Evolutionary conservation across 1,140 invertebrate genomes (phyloP).

Genomic region (Cephus cinctus): DNA sequence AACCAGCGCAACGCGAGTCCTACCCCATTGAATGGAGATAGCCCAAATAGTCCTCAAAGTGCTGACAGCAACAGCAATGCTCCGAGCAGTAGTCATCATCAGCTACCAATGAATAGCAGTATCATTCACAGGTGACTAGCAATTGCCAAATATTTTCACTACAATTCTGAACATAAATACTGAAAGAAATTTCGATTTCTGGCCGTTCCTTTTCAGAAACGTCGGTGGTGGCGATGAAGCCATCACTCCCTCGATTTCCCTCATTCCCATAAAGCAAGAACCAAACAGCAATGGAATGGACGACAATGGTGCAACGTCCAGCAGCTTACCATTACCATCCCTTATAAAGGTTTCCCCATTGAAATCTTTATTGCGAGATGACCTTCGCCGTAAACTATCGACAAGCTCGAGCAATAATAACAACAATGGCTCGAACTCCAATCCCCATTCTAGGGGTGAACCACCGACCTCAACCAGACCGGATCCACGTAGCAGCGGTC

Average conservation of each 20-base stretch:
- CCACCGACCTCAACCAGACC: conserved; percentile 53
- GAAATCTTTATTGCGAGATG: conserved; percentile 78
- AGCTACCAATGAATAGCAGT: conserved; percentile 42
- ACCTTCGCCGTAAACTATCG: conserved; percentile 73
- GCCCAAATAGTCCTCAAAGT: conserved; percentile 72
- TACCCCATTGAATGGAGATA: conserved; percentile 49
- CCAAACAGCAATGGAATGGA: conserved; percentile 57
- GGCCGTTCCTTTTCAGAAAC: conserved; percentile 17
- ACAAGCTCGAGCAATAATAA: conserved; percentile 55
- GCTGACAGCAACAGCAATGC: conserved; percentile 74
- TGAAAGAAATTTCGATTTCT: conserved; percentile 2
- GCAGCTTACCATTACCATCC: conserved; percentile 60
- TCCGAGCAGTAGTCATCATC: conserved; percentile 65
- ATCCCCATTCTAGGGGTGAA: conserved; percentile 44
- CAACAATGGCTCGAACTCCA: conserved; percentile 39
- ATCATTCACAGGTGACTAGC: conserved; percentile 44
- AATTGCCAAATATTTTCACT: neutral
- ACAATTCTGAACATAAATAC: neutral
- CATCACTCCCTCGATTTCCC: conserved; percentile 79
- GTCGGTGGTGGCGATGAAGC: conserved; percentile 32
- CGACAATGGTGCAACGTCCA: conserved; percentile 60
- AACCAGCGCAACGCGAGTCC: conserved; percentile 47
- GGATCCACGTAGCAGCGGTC: conserved; percentile 54
- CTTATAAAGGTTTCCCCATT: conserved; percentile 78
- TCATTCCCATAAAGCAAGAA: conserved; percentile 85